Evolutionary conservation across 2,888 invertebrate genomes (phyloP).

Genomic region (Axea sp.): DNA sequence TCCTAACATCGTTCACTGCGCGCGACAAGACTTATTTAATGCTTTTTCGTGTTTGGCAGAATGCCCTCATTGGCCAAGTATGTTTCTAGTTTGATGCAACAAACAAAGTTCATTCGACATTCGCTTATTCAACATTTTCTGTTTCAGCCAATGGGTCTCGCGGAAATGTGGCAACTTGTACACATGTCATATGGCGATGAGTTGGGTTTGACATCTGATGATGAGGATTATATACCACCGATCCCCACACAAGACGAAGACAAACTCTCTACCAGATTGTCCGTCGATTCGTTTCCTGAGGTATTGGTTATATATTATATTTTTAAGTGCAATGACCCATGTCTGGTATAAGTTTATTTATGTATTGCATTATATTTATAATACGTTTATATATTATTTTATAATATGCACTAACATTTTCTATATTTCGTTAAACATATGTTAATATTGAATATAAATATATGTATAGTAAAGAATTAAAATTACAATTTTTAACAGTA

Average conservation of each 20-base stretch:
- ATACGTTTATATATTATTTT: no score
- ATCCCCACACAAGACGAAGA: conserved; percentile 73
- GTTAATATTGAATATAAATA: no score
- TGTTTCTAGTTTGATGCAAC: conserved; percentile 1
- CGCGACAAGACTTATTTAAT: conserved; percentile 97
- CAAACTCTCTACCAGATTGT: conserved; percentile 76
- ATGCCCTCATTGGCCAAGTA: conserved; percentile 92
- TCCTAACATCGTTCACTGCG: conserved; percentile 96
- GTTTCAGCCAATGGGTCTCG: conserved; percentile 81
- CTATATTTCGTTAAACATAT: no score
- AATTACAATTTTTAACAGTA: no score
- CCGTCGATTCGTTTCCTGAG: conserved; percentile 80
- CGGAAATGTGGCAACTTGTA: conserved; percentile 86
- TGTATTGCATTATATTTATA: no score
- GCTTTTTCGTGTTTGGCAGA: conserved; percentile 98
- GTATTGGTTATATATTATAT: conserved; percentile 49
- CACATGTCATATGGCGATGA: conserved; percentile 97
- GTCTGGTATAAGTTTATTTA: no score
- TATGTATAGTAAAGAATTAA: no score
- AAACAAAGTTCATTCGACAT: no score
- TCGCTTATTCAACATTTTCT: conserved; percentile 3
- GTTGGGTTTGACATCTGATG: conserved; percentile 94
- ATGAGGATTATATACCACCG: conserved; percentile 90
- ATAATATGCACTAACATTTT: no score
- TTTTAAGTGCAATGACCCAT: no score